Evolutionary conservation across 2,797 vertebrate species (phyloP).

Genomic region (Bufotes viridis): DNA sequence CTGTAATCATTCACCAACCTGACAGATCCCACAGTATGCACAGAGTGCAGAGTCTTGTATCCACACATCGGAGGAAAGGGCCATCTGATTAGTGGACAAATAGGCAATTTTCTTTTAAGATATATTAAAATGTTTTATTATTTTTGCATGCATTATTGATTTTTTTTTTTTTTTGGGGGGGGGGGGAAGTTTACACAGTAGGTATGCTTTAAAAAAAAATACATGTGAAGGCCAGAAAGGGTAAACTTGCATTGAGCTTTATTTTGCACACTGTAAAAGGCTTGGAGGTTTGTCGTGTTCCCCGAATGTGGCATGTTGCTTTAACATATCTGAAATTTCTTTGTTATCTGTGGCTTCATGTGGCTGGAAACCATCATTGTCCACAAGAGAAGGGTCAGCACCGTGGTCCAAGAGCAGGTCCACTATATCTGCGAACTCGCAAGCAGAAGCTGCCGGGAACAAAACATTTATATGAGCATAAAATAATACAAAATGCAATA

Average conservation of each 20-base stretch:
- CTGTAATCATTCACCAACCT: no score
- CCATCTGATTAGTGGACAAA: background rate
- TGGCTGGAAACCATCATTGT: conserved; percentile 91
- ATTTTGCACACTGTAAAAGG: conserved; percentile 47
- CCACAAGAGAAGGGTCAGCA: conserved; percentile 88
- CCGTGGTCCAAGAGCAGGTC: conserved; percentile 88
- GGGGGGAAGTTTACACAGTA: background rate
- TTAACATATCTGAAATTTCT: conserved; percentile 83
- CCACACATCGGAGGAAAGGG: background rate
- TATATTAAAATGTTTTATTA: conserved; percentile 4
- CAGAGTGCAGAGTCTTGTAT: background rate
- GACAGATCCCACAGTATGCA: no score
- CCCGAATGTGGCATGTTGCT: conserved; percentile 73
- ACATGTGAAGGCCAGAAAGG: conserved; percentile 1
- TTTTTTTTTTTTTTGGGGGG: background rate
- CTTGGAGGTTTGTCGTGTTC: conserved; percentile 52
- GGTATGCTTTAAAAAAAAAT: background rate
- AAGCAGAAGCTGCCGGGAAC: conserved; percentile 83
- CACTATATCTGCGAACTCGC: conserved; percentile 93
- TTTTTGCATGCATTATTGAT: background rate
- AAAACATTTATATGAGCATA: conserved; percentile 19
- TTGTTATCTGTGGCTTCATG: conserved; percentile 92
- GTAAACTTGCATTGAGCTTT: conserved; percentile 32
- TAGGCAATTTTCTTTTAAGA: background rate
- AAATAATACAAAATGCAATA: background rate